Base-by-base conservation (phyloP, 2,797 vertebrate genomes). In the Danionella dracula region DNA sequence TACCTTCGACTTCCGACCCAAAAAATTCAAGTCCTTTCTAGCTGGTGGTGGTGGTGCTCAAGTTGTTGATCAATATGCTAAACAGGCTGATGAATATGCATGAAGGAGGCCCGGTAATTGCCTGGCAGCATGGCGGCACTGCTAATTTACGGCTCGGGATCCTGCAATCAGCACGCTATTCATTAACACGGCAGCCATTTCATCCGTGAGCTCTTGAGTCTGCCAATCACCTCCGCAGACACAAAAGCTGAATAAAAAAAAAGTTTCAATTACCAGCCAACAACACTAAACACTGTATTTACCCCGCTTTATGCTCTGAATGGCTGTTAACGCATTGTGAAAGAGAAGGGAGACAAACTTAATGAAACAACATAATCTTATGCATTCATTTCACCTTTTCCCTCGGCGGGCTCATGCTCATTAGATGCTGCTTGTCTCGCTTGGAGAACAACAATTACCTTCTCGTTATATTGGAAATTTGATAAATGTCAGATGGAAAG, bases 81-180 rank as follows among this genome's bases (percentile, higher is more conserved):
- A 93, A 90, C 87, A 87, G 91, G 85, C 82, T 86, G 91, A 97
- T 99, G 94, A 99, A 98, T 98, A 99, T 98, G 94, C 95, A 97
- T 86, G 76, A 94, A 89, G 89, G 91, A 91, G 89, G 90, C 90
- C 92, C 91, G 93, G 94, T 98, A 99, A 99, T 99, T 99, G 94
- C 93, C 92, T 91, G 80, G 93, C 94, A 93, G 92, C 91, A 92
- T 93, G 93, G 93, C 93, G 90, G 93, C 67, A 92, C 93, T 85
- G 80, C 89, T 94, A 98, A 99, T 99, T 98, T 96, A 92, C 93
- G 90, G 94, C 95, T 97, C 84, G 92, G 94, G 95, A 97, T 99
- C 94, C 94, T 96, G 95, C 95, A 98, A 98, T 98, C 95, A 98
- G 94, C 83, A 90, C 90, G 92, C 96, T 98, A 98, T 98, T 98